Conservation (phyloP, 2,888 invertebrate species). For the Diploptera punctata region DNA sequence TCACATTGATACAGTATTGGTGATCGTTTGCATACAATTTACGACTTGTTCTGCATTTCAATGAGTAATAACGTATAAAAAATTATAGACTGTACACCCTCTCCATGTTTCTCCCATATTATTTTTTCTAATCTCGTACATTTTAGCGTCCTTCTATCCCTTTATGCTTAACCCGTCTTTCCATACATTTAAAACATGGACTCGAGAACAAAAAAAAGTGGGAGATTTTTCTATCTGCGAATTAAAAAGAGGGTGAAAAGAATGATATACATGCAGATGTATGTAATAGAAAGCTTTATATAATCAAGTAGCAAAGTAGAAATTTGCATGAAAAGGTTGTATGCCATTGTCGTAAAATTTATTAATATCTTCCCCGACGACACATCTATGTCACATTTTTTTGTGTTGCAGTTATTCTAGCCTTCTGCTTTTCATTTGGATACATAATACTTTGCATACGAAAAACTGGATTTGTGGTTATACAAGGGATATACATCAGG, state of each 20-base stretch:
- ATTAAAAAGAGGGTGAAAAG: slow-evolving; percentile 15
- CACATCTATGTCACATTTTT: slow-evolving; percentile 33
- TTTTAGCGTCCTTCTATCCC: background rate
- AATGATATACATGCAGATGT: slow-evolving; percentile 12
- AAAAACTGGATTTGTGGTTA: slow-evolving; percentile 37
- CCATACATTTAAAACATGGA: slow-evolving; percentile 30
- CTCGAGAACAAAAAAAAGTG: slow-evolving; percentile 26
- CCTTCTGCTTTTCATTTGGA: slow-evolving; percentile 21
- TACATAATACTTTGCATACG: slow-evolving; percentile 31
- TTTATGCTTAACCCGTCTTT: slow-evolving; percentile 17
- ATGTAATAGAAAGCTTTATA: slow-evolving; percentile 7
- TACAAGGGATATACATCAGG: slow-evolving; percentile 15
- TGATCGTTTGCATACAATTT: background rate
- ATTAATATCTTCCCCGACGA: slow-evolving; percentile 32
- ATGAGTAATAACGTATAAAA: background rate
- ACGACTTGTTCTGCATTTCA: background rate
- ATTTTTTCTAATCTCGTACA: background rate
- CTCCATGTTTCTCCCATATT: background rate
- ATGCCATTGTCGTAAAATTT: slow-evolving; percentile 34
- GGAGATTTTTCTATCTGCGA: background rate
- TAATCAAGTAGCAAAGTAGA: slow-evolving; percentile 5
- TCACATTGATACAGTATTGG: background rate
- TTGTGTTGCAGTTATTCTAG: slow-evolving; percentile 14
- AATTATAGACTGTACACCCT: background rate
- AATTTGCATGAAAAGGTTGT: slow-evolving; percentile 22